Evolutionary conservation across 2,797 vertebrate genomes (phyloP).

Genomic region (Crocodylus rhombifer): DNA sequence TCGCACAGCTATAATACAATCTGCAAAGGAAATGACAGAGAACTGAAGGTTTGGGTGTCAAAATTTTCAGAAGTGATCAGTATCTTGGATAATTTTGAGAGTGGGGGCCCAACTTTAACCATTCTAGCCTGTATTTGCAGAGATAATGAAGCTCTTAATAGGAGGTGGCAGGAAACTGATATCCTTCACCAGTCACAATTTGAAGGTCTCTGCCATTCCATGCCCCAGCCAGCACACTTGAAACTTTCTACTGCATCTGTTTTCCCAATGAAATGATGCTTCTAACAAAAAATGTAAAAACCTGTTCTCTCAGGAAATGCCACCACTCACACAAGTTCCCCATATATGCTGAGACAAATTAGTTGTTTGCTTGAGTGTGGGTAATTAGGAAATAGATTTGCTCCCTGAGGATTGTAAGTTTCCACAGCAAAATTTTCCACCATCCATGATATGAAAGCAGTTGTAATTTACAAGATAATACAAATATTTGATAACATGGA

Average conservation of each 20-base stretch:
- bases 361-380: slow-evolving; percentile 9
- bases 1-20: too few relatives aligned
- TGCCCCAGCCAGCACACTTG: background rate
- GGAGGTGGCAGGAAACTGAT: background rate
- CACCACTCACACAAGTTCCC: slow-evolving; percentile 20
- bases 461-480: background rate
- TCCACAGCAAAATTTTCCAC: background rate
- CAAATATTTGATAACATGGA: background rate
- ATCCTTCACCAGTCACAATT: background rate
- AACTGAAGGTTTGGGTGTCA: background rate
- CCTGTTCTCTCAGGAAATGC: slow-evolving; percentile 13
- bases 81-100: too few relatives aligned
- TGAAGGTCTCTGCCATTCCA: background rate
- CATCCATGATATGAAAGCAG: background rate
- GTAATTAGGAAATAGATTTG: slow-evolving; percentile 10
- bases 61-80: background rate
- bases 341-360: background rate
- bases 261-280: background rate
- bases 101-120: background rate
- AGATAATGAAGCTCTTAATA: background rate
- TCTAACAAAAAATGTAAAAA: background rate
- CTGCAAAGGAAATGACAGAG: background rate
- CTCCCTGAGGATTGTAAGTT: background rate
- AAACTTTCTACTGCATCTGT: background rate
- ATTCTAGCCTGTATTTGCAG: background rate